A percentile compares a stretch with the other conserved stretches of the same genome.
Conservation (phyloP, 2,888 invertebrate genomes). For the Deroplatys truncata region DNA sequence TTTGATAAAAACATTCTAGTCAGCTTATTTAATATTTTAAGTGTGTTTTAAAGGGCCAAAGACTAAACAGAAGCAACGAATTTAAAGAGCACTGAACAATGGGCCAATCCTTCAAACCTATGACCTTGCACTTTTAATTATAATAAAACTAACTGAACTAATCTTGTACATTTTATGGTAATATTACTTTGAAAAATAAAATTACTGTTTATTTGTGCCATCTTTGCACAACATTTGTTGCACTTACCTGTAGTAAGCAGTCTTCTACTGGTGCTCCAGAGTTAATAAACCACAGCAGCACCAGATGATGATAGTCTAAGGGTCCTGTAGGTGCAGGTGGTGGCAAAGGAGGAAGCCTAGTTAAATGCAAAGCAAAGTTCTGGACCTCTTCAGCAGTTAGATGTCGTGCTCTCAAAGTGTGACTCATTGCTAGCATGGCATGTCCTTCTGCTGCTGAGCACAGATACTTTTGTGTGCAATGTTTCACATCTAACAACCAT, state of each 20-base stretch:
- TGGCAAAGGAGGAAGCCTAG: slow-evolving; percentile 34
- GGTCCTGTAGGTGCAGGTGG: slow-evolving; percentile 36
- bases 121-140: too few species aligned
- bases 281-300: slow-evolving; percentile 71
- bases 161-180: too few species aligned
- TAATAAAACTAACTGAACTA: too few species aligned
- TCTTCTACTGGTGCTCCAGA: slow-evolving; percentile 60
- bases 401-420: slow-evolving; percentile 65
- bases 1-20: too few species aligned
- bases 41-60: too few species aligned
- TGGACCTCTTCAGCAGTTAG: slow-evolving; percentile 63
- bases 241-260: slow-evolving; percentile 46
- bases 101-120: too few species aligned
- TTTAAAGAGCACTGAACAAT: too few species aligned
- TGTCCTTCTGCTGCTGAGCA: slow-evolving; percentile 86
- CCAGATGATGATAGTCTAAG: slow-evolving; percentile 59
- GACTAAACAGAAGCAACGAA: too few species aligned
- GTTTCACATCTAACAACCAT: slow-evolving; percentile 96
- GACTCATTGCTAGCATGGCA: slow-evolving; percentile 73
- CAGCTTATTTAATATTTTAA: too few species aligned
- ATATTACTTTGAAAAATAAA: too few species aligned
- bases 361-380: slow-evolving; percentile 48
- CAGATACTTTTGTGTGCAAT: slow-evolving; percentile 91
- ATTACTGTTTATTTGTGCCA: too few species aligned
- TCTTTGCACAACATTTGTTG: too few species aligned